Conservation (phyloP, 2,888 invertebrate genomes). For the Pocota personata region DNA sequence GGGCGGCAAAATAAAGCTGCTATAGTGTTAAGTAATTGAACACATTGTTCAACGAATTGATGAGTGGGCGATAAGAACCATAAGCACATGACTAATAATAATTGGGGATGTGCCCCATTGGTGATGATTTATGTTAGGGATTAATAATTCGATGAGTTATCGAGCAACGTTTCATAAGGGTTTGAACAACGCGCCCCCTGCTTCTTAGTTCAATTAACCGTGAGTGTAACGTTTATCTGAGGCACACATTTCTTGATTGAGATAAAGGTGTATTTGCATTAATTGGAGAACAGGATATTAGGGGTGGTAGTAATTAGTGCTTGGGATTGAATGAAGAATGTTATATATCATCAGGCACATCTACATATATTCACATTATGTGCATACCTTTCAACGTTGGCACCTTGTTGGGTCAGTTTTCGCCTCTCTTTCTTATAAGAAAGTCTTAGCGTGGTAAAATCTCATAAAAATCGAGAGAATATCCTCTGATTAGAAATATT, state of each 20-base stretch:
- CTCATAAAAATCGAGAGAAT: too few species aligned
- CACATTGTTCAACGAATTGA: constrained; percentile 34
- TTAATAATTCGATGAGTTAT: constrained; percentile 39
- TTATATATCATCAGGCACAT: too few species aligned
- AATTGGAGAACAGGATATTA: neutral
- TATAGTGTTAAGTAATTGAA: constrained; percentile 47
- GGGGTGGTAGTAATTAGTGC: too few species aligned
- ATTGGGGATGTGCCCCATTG: constrained; percentile 30
- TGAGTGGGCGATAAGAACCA: constrained; percentile 21
- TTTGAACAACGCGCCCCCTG: neutral
- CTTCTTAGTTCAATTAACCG: neutral
- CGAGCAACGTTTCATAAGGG: neutral
- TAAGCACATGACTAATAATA: constrained; percentile 36
- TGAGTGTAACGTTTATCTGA: neutral
- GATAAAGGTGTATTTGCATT: neutral
- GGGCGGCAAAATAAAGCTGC: neutral
- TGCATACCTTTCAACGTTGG: too few species aligned
- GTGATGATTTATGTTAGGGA: constrained; percentile 23
- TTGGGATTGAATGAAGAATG: too few species aligned
- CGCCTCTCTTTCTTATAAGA: too few species aligned
- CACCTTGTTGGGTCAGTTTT: too few species aligned
- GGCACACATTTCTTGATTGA: neutral
- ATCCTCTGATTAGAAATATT: too few species aligned
- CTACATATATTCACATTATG: too few species aligned
- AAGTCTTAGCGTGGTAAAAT: too few species aligned